phyloP scores from a whole-genome alignment of 2,888 invertebrate genomes.

The Labia minor region DNA sequence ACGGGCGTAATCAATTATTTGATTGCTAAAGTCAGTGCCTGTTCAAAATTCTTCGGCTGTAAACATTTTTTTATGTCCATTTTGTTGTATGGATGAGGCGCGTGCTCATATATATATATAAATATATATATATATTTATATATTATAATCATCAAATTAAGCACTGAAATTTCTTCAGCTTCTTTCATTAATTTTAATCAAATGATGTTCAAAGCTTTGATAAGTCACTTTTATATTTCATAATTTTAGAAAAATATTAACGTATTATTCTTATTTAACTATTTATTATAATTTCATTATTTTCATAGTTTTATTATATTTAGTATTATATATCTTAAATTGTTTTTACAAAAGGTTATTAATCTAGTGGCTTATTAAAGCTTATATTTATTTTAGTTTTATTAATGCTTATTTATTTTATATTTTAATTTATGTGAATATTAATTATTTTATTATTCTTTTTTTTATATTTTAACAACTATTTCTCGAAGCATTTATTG shows the following conservation, averaged over 20 bases:
- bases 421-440: not conserved
- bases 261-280: no score
- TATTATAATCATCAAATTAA: not conserved
- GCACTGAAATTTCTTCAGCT: conserved; percentile 5
- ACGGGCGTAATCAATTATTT: not conserved
- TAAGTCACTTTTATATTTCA: no score
- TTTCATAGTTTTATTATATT: not conserved
- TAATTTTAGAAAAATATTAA: no score
- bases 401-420: not conserved
- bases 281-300: not conserved
- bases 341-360: not conserved
- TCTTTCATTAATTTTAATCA: not conserved
- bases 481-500: not conserved
- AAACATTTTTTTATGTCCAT: not conserved
- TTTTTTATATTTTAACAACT: not conserved
- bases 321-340: not conserved
- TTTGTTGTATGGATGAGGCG: not conserved
- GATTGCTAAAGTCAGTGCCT: conserved; percentile 7
- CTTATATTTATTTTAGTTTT: not conserved
- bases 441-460: no score
- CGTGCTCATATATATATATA: not conserved
- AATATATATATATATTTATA: no score
- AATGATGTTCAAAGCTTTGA: no score
- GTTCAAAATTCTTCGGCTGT: conserved; percentile 3
- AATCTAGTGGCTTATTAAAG: not conserved